Evolutionary conservation across 2,888 invertebrate genomes (phyloP).

Genomic region (Scrobipalpa costella): DNA sequence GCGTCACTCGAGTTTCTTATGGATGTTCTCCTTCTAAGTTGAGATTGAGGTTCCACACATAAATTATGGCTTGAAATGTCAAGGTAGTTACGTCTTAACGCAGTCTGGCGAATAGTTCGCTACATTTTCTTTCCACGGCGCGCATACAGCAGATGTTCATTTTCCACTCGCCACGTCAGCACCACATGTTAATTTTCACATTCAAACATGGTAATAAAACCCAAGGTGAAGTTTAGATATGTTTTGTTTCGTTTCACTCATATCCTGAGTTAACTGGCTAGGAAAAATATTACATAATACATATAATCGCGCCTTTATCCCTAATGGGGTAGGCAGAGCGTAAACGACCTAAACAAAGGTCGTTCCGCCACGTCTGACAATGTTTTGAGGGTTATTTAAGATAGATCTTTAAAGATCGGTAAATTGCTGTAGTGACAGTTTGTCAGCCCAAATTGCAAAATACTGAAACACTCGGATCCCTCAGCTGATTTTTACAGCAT

Average conservation of each 20-base stretch:
- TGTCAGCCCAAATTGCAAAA: too few relatives aligned
- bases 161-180: slow-evolving; percentile 35
- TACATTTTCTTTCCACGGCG: slow-evolving; percentile 4
- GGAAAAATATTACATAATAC: neutral
- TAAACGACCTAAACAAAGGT: too few relatives aligned
- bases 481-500: too few relatives aligned
- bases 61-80: slow-evolving; percentile 14
- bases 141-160: slow-evolving; percentile 41
- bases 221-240: slow-evolving; percentile 48
- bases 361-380: too few relatives aligned
- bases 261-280: slow-evolving; percentile 13
- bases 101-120: neutral
- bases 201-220: slow-evolving; percentile 49
- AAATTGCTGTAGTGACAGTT: too few relatives aligned
- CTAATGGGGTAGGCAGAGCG: too few relatives aligned
- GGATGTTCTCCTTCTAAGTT: slow-evolving; percentile 7
- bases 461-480: too few relatives aligned
- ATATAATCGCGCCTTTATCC: too few relatives aligned
- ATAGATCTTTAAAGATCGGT: too few relatives aligned
- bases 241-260: slow-evolving; percentile 38
- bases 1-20: neutral
- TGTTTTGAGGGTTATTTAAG: too few relatives aligned
- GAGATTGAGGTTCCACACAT: neutral
- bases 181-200: slow-evolving; percentile 61
- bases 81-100: neutral